phyloP scores from a whole-genome alignment of 2,888 invertebrate species.

The Zaprionus lineosus region DNA sequence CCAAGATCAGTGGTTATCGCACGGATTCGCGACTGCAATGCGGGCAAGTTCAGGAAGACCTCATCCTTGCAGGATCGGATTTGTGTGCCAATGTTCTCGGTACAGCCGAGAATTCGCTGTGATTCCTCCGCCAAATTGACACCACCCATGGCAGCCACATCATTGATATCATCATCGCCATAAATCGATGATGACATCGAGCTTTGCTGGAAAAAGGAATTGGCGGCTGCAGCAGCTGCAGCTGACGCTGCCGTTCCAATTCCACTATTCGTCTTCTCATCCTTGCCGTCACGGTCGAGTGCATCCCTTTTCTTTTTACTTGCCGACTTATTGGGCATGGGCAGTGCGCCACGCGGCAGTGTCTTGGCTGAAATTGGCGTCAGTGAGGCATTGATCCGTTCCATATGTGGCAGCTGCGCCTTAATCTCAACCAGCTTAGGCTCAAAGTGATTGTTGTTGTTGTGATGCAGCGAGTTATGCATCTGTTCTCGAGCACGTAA shows the following conservation, averaged over 20 bases:
- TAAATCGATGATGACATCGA: constrained; percentile 84
- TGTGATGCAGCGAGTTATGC: constrained; percentile 74
- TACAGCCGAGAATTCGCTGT: constrained; percentile 95
- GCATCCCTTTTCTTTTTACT: constrained; percentile 91
- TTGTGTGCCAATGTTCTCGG: constrained; percentile 94
- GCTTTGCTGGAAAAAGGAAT: constrained; percentile 84
- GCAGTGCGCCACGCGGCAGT: constrained; percentile 79
- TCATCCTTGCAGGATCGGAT: constrained; percentile 96
- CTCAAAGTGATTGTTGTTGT: constrained; percentile 71
- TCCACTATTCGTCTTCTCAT: constrained; percentile 60
- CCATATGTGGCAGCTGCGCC: constrained; percentile 59
- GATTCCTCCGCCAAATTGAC: constrained; percentile 98
- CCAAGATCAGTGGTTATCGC: constrained; percentile 89
- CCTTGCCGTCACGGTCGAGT: constrained; percentile 83
- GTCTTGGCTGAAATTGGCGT: constrained; percentile 67
- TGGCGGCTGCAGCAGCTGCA: constrained; percentile 79
- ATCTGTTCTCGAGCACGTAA: constrained; percentile 67
- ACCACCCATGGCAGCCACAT: constrained; percentile 99
- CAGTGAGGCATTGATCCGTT: constrained; percentile 61
- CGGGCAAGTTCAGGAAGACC: constrained; percentile 90
- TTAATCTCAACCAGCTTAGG: constrained; percentile 70
- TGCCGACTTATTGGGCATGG: constrained; percentile 84
- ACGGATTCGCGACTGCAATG: constrained; percentile 90
- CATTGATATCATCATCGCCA: constrained; percentile 98
- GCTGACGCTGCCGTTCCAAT: constrained; percentile 45